Conservation (phyloP, 2,888 invertebrate genomes). For the Phaonia tiefii region DNA sequence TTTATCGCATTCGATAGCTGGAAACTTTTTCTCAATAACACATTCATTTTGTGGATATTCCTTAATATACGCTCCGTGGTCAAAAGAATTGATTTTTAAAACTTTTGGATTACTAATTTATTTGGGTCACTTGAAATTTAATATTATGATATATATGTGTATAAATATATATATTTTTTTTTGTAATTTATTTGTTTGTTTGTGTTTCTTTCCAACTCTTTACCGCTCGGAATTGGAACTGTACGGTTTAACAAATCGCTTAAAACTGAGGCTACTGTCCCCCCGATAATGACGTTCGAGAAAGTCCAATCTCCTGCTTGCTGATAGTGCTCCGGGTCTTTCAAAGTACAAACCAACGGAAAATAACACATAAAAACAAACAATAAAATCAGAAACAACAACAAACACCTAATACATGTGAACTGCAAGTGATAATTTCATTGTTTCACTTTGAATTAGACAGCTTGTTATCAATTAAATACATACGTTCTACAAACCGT, state of each 20-base stretch:
- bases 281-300: not conserved
- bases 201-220: not conserved
- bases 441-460: conserved; percentile 48
- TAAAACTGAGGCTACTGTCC: conserved; percentile 44
- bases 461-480: conserved; percentile 57
- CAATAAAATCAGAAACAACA: not conserved
- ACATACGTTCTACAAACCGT: conserved; percentile 43
- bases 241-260: conserved; percentile 49
- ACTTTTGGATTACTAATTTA: conserved; percentile 1
- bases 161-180: not conserved
- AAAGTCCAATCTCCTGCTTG: conserved; percentile 33
- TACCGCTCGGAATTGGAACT: conserved; percentile 34
- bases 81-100: not conserved
- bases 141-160: too few species aligned
- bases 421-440: conserved; percentile 60
- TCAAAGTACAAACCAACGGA: conserved; percentile 3
- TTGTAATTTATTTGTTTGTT: not conserved
- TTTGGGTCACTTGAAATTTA: not conserved
- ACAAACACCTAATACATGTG: conserved; percentile 31
- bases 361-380: conserved; percentile 2
- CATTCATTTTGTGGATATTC: conserved; percentile 55
- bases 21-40: conserved; percentile 53
- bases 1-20: conserved; percentile 51
- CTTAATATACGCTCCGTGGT: too few species aligned
- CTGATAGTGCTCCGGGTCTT: conserved; percentile 57